phyloP scores from a whole-genome alignment of 2,113 vertebrate species.

The Aramus guarauna region DNA sequence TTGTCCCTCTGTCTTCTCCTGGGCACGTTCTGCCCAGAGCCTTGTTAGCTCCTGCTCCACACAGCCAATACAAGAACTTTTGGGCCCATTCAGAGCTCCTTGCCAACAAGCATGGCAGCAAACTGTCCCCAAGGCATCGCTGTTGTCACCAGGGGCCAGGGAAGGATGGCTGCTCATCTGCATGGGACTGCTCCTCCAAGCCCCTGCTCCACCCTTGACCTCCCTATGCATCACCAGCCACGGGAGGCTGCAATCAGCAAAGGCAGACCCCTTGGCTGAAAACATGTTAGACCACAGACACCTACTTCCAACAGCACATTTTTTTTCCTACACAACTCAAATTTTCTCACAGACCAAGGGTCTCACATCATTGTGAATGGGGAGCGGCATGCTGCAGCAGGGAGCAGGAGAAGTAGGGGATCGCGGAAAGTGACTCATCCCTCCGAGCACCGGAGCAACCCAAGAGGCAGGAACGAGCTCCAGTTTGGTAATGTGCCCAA shows the following conservation, averaged over 20 bases:
- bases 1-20: neutral
- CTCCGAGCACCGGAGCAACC: neutral
- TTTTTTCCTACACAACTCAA: neutral
- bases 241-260: neutral
- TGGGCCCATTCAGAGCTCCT: neutral
- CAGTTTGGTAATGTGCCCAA: neutral
- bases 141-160: neutral
- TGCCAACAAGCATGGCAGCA: neutral
- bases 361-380: neutral
- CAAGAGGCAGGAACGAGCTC: neutral
- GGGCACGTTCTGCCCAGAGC: rapidly evolving
- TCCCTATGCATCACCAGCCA: neutral
- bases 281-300: neutral
- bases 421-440: rapidly evolving
- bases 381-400: neutral
- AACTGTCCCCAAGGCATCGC: rapidly evolving
- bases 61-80: neutral
- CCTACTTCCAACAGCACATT: neutral
- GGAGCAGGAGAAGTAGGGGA: neutral
- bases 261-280: neutral
- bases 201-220: rapidly evolving
- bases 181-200: rapidly evolving
- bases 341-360: neutral
- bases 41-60: neutral
- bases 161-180: neutral